Percentiles rank a stretch among this genome's conserved stretches.
Evolutionary conservation across 1,140 invertebrate species (phyloP).

Genomic region (Zophobas atratus): DNA sequence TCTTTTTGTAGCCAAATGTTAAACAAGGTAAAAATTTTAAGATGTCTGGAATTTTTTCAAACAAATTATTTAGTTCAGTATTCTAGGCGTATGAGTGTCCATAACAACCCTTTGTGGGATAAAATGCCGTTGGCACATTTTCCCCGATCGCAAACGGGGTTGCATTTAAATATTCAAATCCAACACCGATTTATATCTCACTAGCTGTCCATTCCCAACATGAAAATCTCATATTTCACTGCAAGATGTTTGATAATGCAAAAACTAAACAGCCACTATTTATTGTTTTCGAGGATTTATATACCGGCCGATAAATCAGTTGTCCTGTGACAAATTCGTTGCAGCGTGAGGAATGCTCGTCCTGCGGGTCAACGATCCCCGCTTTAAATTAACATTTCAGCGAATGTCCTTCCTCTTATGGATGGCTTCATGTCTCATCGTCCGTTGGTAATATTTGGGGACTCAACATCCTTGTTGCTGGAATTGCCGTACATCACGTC

Average conservation of each 20-base stretch:
- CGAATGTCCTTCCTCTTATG: constrained; percentile 42
- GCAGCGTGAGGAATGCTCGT: constrained; percentile 19
- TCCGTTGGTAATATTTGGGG: constrained; percentile 21
- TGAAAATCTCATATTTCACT: constrained; percentile 34
- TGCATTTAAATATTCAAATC: constrained; percentile 42
- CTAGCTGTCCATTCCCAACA: constrained; percentile 20
- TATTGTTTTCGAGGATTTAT: constrained; percentile 43
- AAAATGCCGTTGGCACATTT: constrained; percentile 24
- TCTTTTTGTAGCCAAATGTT: too few relatives aligned
- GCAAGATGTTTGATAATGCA: constrained; percentile 38
- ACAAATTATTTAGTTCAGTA: background rate
- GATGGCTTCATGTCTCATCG: constrained; percentile 28
- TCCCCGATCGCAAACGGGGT: background rate
- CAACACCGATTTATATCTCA: constrained; percentile 31
- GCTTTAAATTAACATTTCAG: constrained; percentile 37
- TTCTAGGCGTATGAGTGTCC: background rate
- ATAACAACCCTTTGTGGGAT: background rate
- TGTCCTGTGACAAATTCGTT: constrained; percentile 29
- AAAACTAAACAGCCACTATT: constrained; percentile 43
- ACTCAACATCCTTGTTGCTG: constrained; percentile 18
- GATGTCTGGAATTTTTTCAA: background rate
- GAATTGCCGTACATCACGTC: constrained; percentile 32
- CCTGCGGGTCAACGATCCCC: constrained; percentile 17
- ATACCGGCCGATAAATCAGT: constrained; percentile 31
- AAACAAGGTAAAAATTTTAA: too few relatives aligned